phyloP scores from a whole-genome alignment of 2,797 vertebrate species.

The Ispidina lecontei region DNA sequence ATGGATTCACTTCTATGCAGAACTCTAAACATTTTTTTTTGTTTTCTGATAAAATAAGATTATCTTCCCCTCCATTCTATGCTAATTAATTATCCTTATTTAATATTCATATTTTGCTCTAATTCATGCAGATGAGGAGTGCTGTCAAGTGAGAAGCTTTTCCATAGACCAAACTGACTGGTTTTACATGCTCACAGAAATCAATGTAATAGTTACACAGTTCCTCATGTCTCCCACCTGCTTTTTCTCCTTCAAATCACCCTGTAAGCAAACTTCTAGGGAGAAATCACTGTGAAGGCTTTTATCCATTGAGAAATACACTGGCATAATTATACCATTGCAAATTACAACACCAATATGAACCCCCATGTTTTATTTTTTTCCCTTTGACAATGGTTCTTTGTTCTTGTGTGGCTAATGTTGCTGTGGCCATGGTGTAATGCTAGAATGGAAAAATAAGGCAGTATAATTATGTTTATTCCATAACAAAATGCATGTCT shows the following conservation, averaged over 20 bases:
- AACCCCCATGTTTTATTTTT: background rate
- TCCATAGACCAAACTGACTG: background rate
- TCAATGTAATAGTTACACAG: background rate
- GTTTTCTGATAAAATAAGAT: constrained; percentile 27
- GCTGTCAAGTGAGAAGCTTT: background rate
- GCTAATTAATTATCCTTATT: background rate
- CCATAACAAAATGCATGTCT: background rate
- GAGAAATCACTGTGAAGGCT: background rate
- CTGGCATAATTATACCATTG: background rate
- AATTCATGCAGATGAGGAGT: background rate
- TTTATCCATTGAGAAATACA: background rate
- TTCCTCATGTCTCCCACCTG: background rate
- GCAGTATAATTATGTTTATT: background rate
- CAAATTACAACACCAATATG: background rate
- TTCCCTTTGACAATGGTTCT: background rate
- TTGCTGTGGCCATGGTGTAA: background rate
- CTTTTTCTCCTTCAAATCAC: background rate
- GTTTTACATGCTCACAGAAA: background rate
- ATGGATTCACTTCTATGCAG: background rate
- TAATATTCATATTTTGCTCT: background rate
- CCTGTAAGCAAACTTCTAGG: background rate
- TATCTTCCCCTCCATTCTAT: background rate
- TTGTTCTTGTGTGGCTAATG: background rate
- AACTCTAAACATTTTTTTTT: background rate
- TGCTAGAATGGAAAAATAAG: background rate